Conservation (phyloP, 2,113 vertebrate species). For the Vidua macroura region DNA sequence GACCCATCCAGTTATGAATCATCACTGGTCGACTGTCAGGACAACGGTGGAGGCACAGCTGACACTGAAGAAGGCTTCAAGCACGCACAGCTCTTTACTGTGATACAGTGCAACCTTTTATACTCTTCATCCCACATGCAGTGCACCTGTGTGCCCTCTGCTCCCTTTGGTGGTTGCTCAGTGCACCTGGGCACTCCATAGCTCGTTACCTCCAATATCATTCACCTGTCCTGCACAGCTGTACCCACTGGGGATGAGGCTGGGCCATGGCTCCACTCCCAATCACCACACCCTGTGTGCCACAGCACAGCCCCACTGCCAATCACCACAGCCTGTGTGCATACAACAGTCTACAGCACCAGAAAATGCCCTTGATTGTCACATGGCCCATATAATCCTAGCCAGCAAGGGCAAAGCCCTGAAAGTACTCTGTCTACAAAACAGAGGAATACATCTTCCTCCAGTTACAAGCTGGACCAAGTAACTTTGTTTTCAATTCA, state of each 20-base stretch:
- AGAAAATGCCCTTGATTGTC: background rate
- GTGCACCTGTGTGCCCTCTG: background rate
- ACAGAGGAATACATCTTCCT: background rate
- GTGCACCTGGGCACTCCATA: background rate
- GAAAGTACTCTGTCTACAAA: background rate
- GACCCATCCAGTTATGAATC: background rate
- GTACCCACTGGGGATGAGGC: background rate
- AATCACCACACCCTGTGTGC: too few relatives aligned
- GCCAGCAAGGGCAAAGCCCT: background rate
- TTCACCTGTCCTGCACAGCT: too few relatives aligned
- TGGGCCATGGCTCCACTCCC: too few relatives aligned
- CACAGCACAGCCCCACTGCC: background rate
- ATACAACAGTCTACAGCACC: background rate
- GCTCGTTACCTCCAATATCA: too few relatives aligned
- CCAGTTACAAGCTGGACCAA: background rate
- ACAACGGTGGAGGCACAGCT: accelerated
- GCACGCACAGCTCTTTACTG: background rate
- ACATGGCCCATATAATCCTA: background rate
- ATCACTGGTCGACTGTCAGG: background rate
- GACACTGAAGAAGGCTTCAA: background rate
- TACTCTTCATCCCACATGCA: background rate
- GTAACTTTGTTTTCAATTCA: background rate
- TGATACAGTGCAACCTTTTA: background rate
- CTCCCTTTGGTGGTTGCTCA: background rate
- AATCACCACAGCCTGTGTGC: background rate